These are phyloP conservation scores for Leptinotarsa texana DNA, from an alignment of 1,140 invertebrate genomes.

Conservation along the genomic window DNA sequence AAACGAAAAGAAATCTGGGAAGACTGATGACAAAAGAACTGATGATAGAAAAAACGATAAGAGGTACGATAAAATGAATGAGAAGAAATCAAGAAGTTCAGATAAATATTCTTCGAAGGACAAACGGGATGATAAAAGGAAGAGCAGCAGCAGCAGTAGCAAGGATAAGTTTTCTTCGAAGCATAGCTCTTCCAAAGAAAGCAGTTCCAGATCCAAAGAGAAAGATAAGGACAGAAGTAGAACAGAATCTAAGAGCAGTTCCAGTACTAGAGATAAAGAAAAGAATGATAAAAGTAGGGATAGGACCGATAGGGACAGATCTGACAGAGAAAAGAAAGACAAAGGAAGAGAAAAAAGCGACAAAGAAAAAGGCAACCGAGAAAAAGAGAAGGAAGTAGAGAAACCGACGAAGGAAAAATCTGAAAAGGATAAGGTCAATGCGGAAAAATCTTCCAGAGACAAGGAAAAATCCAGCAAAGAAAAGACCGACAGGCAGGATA, in stretches of 20 bases:
- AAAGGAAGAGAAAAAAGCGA: constrained; percentile 30
- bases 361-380: constrained; percentile 9
- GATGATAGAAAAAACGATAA: constrained; percentile 48
- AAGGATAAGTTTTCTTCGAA: constrained; percentile 35
- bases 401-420: constrained; percentile 37
- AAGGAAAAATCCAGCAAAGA: constrained; percentile 36
- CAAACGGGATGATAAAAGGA: constrained; percentile 32
- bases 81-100: constrained; percentile 45
- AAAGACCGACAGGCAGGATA: constrained; percentile 16
- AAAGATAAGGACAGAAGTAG: constrained; percentile 32
- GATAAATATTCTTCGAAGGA: constrained; percentile 31
- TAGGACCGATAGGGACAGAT: not conserved
- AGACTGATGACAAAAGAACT: constrained; percentile 56
- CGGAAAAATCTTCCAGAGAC: constrained; percentile 36
- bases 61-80: constrained; percentile 28
- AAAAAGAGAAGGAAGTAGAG: constrained; percentile 32
- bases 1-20: constrained; percentile 49
- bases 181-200: constrained; percentile 42
- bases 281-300: constrained; percentile 33
- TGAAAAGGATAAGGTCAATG: constrained; percentile 34
- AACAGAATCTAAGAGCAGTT: constrained; percentile 13
- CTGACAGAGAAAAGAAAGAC: constrained; percentile 28
- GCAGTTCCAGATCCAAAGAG: constrained; percentile 45
- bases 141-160: constrained; percentile 35
- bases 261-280: constrained; percentile 25